Evolutionary conservation across 1,140 invertebrate genomes (phyloP).

Genomic region (Homarus americanus): DNA sequence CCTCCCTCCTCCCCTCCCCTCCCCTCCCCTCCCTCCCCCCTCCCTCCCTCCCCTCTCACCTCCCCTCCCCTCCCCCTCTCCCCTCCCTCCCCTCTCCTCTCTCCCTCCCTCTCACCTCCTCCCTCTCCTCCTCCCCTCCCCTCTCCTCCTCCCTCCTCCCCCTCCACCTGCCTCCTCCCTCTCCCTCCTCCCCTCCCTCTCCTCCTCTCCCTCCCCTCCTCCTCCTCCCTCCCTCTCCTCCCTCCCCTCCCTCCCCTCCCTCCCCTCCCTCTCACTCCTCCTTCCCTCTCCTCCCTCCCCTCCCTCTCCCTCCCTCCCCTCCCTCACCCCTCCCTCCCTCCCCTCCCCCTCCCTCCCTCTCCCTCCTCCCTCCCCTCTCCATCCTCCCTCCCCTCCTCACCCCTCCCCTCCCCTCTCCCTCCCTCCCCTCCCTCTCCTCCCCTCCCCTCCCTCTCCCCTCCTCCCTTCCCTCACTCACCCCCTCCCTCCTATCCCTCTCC

Average conservation of each 20-base stretch:
- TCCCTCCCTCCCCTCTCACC: neutral
- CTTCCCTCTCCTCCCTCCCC: too few relatives aligned
- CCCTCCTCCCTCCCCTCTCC: neutral
- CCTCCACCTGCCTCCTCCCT: neutral
- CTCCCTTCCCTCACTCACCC: neutral
- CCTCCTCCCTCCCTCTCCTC: neutral
- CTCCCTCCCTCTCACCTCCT: neutral
- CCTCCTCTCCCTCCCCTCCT: neutral
- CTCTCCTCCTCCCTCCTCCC: neutral
- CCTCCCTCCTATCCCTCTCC: neutral
- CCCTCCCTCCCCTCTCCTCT: neutral
- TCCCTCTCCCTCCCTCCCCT: neutral
- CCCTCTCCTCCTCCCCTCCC: neutral
- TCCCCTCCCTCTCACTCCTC: neutral
- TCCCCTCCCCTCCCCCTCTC: neutral
- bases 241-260: neutral
- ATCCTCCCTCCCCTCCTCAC: neutral
- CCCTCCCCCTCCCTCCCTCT: slow-evolving; percentile 2
- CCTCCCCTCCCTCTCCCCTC: neutral
- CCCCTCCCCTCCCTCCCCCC: neutral
- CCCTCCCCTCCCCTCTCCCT: neutral
- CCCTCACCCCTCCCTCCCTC: neutral
- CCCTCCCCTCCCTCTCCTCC: neutral
- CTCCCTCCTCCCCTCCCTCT: neutral
- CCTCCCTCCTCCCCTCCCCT: neutral